Evolutionary conservation across 2,113 vertebrate species (phyloP).

Genomic region (Tenrec ecaudatus): DNA sequence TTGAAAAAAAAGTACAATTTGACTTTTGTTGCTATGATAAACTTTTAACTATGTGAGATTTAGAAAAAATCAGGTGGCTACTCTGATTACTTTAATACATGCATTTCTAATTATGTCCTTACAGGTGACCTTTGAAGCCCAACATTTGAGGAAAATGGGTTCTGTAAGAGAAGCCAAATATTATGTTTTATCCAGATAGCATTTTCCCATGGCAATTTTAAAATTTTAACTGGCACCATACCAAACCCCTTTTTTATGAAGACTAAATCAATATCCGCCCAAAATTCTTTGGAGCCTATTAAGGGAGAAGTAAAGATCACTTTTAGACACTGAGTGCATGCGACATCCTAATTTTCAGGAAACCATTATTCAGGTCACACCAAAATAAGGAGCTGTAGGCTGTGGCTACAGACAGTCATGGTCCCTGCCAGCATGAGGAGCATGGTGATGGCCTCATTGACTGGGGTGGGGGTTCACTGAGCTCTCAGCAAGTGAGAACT

Average conservation of each 20-base stretch:
- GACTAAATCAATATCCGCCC: neutral
- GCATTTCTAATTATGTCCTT: neutral
- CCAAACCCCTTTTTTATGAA: neutral
- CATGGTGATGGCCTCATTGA: neutral
- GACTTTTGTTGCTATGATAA: neutral
- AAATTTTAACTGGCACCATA: conserved; percentile 3
- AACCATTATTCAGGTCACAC: neutral
- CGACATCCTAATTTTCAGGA: neutral
- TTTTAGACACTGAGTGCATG: neutral
- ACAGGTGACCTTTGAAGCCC: neutral
- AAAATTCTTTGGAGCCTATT: neutral
- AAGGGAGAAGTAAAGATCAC: neutral
- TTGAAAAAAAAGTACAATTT: neutral
- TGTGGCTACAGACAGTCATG: neutral
- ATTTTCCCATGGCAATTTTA: neutral
- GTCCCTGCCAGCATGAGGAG: neutral
- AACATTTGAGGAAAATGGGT: neutral
- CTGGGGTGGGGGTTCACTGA: neutral
- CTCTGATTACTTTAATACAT: neutral
- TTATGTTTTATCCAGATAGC: neutral
- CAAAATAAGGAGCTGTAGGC: neutral
- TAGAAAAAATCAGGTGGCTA: neutral
- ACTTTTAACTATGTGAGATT: conserved; percentile 27
- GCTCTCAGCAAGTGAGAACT: neutral
- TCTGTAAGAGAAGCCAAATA: conserved; percentile 25